Evolutionary conservation across 2,797 vertebrate species (phyloP), one percentile per base, ranked within the genome.

Genomic region (Dicrostonyx torquatus): DNA sequence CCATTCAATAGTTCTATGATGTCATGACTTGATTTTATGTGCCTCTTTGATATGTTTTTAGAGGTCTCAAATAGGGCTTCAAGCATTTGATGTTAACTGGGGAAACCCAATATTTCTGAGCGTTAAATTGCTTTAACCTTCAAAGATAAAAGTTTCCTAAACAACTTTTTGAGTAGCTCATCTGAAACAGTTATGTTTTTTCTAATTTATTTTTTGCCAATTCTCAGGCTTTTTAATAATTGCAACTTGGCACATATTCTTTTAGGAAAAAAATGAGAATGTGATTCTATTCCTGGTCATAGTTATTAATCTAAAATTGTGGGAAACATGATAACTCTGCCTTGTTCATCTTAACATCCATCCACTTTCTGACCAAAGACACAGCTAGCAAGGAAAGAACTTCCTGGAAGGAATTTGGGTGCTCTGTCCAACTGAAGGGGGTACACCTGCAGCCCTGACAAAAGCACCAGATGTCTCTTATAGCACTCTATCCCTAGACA

Each of bases 11-110:
- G 94, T 80, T 94, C 80, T 64, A 29, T 80, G 91, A 98, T 97
- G 98, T 93, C 62, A 95, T 97, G 97, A 94, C 58, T 87, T 95
- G 82, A 92, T 97, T 98, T 97, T 84, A 70, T 7, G 20, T 95
- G 95, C 40, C 80, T 86, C 62, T 96, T 90, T 87, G 92, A 62
- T 92, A 55, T 43, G 24, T 92, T 98, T 97, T 98, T 93, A 96
- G 75, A 79, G 91, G 78, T 94, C 97, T 93, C n/a, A 24, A 96
- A 31, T 62, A 76, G n/a, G 95, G 40, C 91, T 98, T 97, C 96
- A 97, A 97, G 90, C 91, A 82, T 95, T 22, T 97, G 97, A 50
- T 79, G 93, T 85, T 96, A 95, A 87, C 43, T 86, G n/a, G 85
- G 53, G 88, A 91, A 73, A 7, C 7, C 76, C 29, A 11, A 20